Evolutionary conservation across 2,113 vertebrate genomes (phyloP).

Genomic region (Sminthopsis crassicaudata): DNA sequence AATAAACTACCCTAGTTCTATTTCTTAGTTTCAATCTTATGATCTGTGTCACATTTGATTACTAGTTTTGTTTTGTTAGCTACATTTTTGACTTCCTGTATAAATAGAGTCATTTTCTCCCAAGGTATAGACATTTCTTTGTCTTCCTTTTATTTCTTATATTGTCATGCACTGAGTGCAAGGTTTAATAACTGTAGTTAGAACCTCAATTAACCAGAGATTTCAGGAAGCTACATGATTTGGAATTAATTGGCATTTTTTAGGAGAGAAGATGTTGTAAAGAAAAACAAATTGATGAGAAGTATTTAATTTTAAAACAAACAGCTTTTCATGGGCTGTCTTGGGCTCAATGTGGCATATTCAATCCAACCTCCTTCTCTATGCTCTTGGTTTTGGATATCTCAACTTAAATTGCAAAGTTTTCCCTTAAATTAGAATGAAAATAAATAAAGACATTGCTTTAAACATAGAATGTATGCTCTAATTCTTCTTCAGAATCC

Average conservation of each 20-base stretch:
- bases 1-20: neutral
- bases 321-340: neutral
- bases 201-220: neutral
- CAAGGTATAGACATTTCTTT: neutral
- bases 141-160: neutral
- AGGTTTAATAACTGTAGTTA: neutral
- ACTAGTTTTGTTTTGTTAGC: neutral
- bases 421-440: neutral
- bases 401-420: neutral
- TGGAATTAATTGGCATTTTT: neutral
- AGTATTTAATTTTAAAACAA: neutral
- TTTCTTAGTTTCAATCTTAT: constrained; percentile 2
- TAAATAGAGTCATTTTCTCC: neutral
- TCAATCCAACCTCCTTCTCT: neutral
- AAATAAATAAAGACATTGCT: neutral
- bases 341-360: neutral
- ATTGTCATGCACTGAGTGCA: neutral
- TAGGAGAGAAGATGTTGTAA: neutral
- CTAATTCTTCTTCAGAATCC: neutral
- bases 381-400: neutral
- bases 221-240: neutral
- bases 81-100: neutral
- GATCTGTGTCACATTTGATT: neutral
- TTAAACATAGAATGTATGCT: neutral
- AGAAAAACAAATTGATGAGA: neutral